Percentiles rank a stretch among this genome's conserved stretches.
These are phyloP conservation scores for Chaetoderma sp. DNA, from an alignment of 2,888 invertebrate genomes.

Conservation along the genomic window DNA sequence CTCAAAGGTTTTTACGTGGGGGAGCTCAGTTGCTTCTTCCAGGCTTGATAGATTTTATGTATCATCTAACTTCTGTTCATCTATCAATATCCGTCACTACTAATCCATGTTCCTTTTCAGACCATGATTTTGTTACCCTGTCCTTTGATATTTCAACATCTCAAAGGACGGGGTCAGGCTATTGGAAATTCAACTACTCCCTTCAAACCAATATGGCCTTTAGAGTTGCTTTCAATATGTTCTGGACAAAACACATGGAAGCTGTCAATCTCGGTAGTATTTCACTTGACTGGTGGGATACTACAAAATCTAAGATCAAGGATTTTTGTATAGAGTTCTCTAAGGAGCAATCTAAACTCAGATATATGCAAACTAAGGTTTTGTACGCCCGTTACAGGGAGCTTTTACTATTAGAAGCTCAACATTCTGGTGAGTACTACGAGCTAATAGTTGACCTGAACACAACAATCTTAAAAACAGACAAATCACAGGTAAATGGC, in stretches of 20 bases:
- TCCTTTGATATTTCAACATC: not conserved
- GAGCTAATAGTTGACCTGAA: too few species aligned
- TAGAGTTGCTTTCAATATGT: too few species aligned
- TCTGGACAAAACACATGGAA: too few species aligned
- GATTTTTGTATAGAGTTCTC: too few species aligned
- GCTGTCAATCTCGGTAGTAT: not conserved
- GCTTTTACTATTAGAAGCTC: too few species aligned
- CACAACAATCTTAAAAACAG: too few species aligned
- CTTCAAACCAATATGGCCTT: not conserved
- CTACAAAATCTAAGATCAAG: too few species aligned
- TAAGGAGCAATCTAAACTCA: too few species aligned
- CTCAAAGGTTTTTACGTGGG: not conserved
- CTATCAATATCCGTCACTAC: not conserved
- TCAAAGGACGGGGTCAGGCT: not conserved
- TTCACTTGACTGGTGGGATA: too few species aligned
- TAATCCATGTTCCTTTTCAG: not conserved
- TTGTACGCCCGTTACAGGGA: too few species aligned
- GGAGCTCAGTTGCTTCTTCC: not conserved
- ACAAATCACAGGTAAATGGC: too few species aligned
- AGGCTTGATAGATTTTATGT: slow-evolving; percentile 9
- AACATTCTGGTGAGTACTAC: too few species aligned
- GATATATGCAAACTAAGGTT: not conserved
- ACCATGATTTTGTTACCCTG: slow-evolving; percentile 10
- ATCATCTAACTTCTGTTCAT: not conserved
- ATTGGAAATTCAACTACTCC: slow-evolving; percentile 14